phyloP scores from a whole-genome alignment of 2,888 invertebrate species.

The Calameuta filiformis region DNA sequence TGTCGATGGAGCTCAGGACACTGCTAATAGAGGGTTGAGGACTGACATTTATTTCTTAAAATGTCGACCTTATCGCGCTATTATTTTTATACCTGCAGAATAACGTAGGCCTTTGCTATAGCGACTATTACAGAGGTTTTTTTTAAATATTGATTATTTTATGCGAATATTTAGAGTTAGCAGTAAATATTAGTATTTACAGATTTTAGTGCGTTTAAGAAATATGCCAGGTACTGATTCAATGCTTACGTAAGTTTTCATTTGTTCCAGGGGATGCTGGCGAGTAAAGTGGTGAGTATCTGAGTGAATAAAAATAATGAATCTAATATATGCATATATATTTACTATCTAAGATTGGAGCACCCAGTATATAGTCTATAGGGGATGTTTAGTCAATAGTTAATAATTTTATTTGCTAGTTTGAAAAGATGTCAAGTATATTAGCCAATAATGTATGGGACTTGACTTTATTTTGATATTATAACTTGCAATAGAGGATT shows the following conservation, averaged over 20 bases:
- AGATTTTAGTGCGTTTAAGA: neutral
- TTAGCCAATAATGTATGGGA: neutral
- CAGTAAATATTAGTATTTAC: neutral
- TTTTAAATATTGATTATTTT: neutral
- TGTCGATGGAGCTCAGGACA: neutral
- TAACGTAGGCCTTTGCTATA: neutral
- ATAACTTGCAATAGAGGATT: neutral
- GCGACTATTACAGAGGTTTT: too few relatives aligned
- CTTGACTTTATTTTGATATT: neutral
- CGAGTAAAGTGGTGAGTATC: conserved; percentile 1
- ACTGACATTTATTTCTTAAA: neutral
- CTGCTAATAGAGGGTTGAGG: neutral
- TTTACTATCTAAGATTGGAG: neutral
- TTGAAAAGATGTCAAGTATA: neutral
- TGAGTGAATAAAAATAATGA: neutral
- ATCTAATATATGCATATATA: neutral
- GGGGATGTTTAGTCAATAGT: neutral
- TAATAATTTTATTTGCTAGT: neutral
- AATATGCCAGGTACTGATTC: neutral
- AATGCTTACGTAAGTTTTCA: neutral
- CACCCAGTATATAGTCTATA: neutral
- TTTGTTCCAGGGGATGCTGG: conserved; percentile 6
- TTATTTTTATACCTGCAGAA: neutral
- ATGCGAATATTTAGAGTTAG: neutral
- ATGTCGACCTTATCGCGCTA: neutral